Evolutionary conservation across 2,797 vertebrate species (phyloP).

Genomic region (Pantherophis alleghaniensis): DNA sequence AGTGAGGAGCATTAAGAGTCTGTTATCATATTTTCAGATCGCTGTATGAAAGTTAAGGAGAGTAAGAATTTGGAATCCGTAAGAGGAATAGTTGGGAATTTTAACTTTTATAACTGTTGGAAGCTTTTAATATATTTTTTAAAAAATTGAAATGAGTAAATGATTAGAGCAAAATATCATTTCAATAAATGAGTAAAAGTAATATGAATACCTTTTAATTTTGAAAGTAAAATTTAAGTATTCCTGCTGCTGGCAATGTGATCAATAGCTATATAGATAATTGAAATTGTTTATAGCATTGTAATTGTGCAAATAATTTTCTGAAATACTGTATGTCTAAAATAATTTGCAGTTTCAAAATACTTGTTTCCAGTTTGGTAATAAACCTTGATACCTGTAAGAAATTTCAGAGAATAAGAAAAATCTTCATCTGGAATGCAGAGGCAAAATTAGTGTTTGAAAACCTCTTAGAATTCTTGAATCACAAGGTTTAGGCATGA

Average conservation of each 20-base stretch:
- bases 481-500: background rate
- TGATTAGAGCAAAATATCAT: background rate
- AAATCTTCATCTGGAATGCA: background rate
- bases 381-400: background rate
- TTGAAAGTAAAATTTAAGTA: background rate
- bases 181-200: background rate
- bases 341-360: background rate
- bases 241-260: background rate
- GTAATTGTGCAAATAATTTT: background rate
- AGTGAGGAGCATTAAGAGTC: accelerated
- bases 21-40: background rate
- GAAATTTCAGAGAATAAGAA: background rate
- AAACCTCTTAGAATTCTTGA: background rate
- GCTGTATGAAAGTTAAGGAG: background rate
- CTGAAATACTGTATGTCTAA: slow-evolving; percentile 16
- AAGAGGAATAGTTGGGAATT: background rate
- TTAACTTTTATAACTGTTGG: background rate
- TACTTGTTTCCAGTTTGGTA: background rate
- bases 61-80: background rate
- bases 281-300: background rate
- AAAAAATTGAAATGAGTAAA: background rate
- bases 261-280: background rate
- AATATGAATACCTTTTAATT: background rate
- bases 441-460: background rate
- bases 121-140: background rate